These are phyloP conservation scores for Bettongia penicillata DNA, from an alignment of 2,113 vertebrate genomes.

Conservation along the genomic window DNA sequence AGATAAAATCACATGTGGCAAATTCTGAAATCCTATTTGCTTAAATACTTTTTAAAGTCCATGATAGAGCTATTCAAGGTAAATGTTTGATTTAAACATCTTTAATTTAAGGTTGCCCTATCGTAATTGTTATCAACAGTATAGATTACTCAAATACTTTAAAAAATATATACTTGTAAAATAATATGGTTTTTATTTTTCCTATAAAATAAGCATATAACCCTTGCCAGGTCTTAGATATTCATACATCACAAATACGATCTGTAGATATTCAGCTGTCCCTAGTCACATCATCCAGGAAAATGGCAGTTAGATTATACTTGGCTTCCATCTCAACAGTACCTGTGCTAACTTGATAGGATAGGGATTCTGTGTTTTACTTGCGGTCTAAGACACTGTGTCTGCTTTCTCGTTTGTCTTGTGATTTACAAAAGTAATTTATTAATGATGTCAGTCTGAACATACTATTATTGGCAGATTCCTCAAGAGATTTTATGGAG, in stretches of 20 bases:
- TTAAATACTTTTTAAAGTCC: not conserved
- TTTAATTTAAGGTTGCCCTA: constrained; percentile 28
- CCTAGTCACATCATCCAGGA: not conserved
- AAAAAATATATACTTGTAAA: not conserved
- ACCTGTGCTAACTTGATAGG: not conserved
- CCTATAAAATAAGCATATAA: not conserved
- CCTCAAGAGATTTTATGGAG: constrained; percentile 36
- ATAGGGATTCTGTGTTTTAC: constrained; percentile 32
- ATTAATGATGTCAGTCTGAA: constrained; percentile 3
- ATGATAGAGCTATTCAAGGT: not conserved
- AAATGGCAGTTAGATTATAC: not conserved
- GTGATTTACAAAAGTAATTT: constrained; percentile 19
- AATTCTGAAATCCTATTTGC: not conserved
- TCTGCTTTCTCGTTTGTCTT: constrained; percentile 7
- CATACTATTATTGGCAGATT: constrained; percentile 37
- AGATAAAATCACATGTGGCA: not conserved
- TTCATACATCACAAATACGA: not conserved
- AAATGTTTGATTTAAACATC: constrained; percentile 44
- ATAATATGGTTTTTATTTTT: not conserved
- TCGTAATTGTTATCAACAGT: constrained; percentile 9
- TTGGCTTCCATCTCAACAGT: not conserved
- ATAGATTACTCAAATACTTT: constrained; percentile 6
- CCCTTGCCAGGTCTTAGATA: not conserved
- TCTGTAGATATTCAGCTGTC: not conserved
- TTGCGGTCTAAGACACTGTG: not conserved